Evolutionary conservation across 2,888 invertebrate genomes (phyloP).

Genomic region (Cryptus viduatorius): DNA sequence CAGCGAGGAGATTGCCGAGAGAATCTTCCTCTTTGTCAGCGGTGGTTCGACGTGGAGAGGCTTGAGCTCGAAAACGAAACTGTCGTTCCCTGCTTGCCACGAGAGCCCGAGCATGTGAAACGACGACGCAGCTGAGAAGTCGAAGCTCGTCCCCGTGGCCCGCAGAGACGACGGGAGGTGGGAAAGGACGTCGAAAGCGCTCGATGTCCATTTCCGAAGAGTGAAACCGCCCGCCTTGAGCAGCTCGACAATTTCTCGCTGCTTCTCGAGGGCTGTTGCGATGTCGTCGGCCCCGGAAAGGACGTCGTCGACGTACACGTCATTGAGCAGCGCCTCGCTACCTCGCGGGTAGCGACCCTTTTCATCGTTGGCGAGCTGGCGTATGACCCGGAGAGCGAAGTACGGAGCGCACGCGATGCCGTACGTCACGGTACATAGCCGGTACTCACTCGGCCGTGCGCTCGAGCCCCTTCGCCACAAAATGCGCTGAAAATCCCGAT

Average conservation of each 20-base stretch:
- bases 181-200: background rate
- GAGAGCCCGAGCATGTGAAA: slow-evolving; percentile 57
- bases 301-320: slow-evolving; percentile 57
- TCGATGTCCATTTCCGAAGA: slow-evolving; percentile 53
- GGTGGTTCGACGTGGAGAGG: background rate
- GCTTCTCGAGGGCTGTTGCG: slow-evolving; percentile 13
- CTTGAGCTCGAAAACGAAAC: slow-evolving; percentile 37
- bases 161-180: slow-evolving; percentile 28
- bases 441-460: background rate
- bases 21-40: slow-evolving; percentile 38
- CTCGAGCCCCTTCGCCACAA: slow-evolving; percentile 70
- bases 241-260: slow-evolving; percentile 38
- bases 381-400: slow-evolving; percentile 50
- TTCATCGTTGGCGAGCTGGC: slow-evolving; percentile 59
- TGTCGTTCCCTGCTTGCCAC: slow-evolving; percentile 47
- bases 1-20: slow-evolving; percentile 31
- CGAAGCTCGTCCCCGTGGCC: background rate
- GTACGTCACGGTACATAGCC: slow-evolving; percentile 50
- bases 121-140: slow-evolving; percentile 17
- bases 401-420: slow-evolving; percentile 49
- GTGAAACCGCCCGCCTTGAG: slow-evolving; percentile 51
- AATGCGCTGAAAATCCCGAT: slow-evolving; percentile 76
- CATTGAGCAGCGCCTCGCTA: slow-evolving; percentile 2
- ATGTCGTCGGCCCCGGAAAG: slow-evolving; percentile 52
- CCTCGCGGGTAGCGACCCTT: slow-evolving; percentile 11